These are phyloP conservation scores for Maniola jurtina DNA, from an alignment of 1,140 invertebrate genomes.

Conservation along the genomic window DNA sequence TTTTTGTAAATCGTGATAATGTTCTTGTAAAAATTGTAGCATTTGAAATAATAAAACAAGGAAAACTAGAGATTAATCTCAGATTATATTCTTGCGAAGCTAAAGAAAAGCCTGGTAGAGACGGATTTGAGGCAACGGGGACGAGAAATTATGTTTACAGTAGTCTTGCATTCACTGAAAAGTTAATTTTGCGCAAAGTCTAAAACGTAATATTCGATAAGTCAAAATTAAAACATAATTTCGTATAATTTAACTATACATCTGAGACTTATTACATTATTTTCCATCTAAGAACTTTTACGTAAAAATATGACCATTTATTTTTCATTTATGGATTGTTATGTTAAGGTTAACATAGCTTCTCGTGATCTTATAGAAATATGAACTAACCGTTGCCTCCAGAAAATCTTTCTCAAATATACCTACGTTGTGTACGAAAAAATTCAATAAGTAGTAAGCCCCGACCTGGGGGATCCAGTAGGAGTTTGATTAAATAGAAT, in stretches of 20 bases:
- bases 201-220: too few species aligned
- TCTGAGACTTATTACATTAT: too few species aligned
- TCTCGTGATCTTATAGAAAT: neutral
- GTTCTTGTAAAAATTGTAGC: too few species aligned
- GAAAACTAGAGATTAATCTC: neutral
- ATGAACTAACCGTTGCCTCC: neutral
- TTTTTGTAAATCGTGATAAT: too few species aligned
- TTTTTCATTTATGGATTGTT: too few species aligned
- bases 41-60: neutral
- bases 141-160: neutral
- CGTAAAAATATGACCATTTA: too few species aligned
- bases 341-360: too few species aligned
- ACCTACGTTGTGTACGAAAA: constrained; percentile 38
- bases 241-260: too few species aligned
- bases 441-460: constrained; percentile 46
- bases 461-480: constrained; percentile 32
- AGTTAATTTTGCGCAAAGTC: too few species aligned
- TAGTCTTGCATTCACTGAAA: too few species aligned
- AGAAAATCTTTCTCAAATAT: constrained; percentile 9
- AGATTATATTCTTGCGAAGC: constrained; percentile 5
- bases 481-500: constrained; percentile 70
- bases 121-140: constrained; percentile 1
- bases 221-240: too few species aligned
- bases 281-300: too few species aligned
- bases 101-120: constrained; percentile 23